Percentiles rank a stretch among this genome's conserved stretches.
Evolutionary conservation across 2,797 vertebrate genomes (phyloP).

Genomic region (Microhierax caerulescens): DNA sequence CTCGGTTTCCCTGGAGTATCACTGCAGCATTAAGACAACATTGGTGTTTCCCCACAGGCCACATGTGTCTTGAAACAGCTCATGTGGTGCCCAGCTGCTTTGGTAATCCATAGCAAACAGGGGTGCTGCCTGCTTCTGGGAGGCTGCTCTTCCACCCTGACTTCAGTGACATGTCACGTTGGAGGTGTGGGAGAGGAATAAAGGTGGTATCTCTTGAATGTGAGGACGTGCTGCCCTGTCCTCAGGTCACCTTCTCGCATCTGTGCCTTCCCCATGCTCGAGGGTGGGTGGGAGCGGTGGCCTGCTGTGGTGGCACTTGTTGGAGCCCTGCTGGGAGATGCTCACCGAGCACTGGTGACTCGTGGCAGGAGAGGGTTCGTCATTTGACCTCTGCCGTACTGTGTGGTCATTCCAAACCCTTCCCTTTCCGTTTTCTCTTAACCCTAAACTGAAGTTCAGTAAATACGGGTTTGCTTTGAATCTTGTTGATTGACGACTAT

Average conservation of each 20-base stretch:
- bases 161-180: background rate
- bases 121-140: background rate
- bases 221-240: background rate
- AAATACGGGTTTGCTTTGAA: background rate
- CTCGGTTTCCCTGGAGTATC: background rate
- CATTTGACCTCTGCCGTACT: background rate
- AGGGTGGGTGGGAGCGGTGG: background rate
- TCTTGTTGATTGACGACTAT: background rate
- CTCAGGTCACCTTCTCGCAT: background rate
- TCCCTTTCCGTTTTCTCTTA: background rate
- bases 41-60: background rate
- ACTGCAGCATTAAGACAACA: background rate
- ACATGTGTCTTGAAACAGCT: background rate
- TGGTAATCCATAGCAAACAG: background rate
- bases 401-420: background rate
- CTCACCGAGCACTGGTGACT: background rate
- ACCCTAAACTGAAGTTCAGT: background rate
- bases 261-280: rapidly evolving
- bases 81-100: background rate
- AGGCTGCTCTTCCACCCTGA: background rate
- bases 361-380: background rate
- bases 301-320: background rate
- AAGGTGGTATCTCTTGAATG: background rate
- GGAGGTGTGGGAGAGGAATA: background rate
- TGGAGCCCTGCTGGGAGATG: background rate